Base-by-base conservation (phyloP, 2,797 vertebrate species). In the Clamator glandarius region DNA sequence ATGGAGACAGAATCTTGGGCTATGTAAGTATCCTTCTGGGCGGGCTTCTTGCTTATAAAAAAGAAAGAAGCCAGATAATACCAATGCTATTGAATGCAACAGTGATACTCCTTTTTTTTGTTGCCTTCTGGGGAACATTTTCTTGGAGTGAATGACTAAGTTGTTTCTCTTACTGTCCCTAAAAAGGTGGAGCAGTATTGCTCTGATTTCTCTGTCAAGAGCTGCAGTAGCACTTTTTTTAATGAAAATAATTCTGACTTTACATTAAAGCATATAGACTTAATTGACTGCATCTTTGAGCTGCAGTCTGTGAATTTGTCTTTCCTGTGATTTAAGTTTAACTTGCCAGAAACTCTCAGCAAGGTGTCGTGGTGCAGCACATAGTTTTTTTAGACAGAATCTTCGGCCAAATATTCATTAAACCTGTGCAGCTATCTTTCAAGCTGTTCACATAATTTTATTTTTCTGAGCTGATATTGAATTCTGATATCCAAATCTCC, bases 381-480 rank as follows among this genome's bases (percentile, higher is more conserved):
- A 8, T 66, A 59, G 10, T 51, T 88, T 75, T 89, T 93, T 90
- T 57, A 67, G 66, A 69, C 66, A 84, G 54, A 68, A 46, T 59
- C 14, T 77, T 90, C 69, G 46, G 36, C 58, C 74, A 93, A 85
- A 75, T 92, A 69, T 94, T 96, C 62, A 67, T 76, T 83, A 83
- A 84, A 94, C 67, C 29, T 20, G 8, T 70, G 61, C 24, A 64
- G 36, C 62, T 76, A 25, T 90, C 33, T 95, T 89, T 93, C 70
- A 88, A 94, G 68, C 44, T 92, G 70, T 64, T 96, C 19, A 61
- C 54, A 9, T 24, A 61, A 41, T 66, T 80, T 48, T 76, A 28
- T 84, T 91, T 95, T 84, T 75, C 17, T 59, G n/a, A 69, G 17
- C 12, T 58, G n/a, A 29, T 94, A 69, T 5, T 63, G 31, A 90